A percentile compares a stretch with the other conserved stretches of the same genome.
phyloP scores from a whole-genome alignment of 2,113 vertebrate genomes.

The Pelodiscus sinensis region DNA sequence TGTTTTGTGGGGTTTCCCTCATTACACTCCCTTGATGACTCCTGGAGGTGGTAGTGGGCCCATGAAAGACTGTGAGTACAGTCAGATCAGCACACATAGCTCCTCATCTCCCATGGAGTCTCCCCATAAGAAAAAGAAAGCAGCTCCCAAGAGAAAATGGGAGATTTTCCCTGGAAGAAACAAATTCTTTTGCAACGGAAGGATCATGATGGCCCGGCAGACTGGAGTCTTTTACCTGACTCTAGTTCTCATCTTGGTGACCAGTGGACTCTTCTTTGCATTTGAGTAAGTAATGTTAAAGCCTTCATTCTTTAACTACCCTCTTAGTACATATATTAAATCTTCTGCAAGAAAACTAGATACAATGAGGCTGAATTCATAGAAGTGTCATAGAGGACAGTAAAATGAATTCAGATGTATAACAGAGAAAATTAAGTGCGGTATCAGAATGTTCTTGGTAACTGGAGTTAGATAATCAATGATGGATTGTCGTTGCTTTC shows the following conservation, averaged over 20 bases:
- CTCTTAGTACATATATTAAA: neutral
- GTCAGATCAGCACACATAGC: conserved; percentile 96
- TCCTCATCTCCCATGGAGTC: conserved; percentile 96
- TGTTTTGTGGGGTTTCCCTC: conserved; percentile 76
- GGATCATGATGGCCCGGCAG: conserved; percentile 99
- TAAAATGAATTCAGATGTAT: neutral
- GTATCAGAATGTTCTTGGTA: neutral
- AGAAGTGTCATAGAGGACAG: neutral
- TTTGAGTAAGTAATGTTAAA: conserved; percentile 92
- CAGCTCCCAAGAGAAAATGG: conserved; percentile 91
- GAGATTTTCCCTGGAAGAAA: conserved; percentile 96
- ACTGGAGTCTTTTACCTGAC: conserved; percentile 98
- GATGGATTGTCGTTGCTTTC: neutral
- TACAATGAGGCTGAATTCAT: neutral
- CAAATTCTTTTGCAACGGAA: conserved; percentile 96
- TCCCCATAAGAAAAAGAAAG: conserved; percentile 90
- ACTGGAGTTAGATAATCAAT: neutral
- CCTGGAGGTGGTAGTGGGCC: conserved; percentile 91
- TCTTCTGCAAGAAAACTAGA: neutral
- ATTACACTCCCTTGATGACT: conserved; percentile 85
- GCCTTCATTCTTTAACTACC: neutral
- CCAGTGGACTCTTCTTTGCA: conserved; percentile 98
- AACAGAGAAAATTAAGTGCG: neutral
- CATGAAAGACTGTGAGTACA: conserved; percentile 98
- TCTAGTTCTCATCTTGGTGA: conserved; percentile 94